A percentile compares a stretch with the other conserved stretches of the same genome.
These are phyloP conservation scores for Dendropsophus ebraccatus DNA, from an alignment of 2,113 vertebrate species.

Conservation along the genomic window DNA sequence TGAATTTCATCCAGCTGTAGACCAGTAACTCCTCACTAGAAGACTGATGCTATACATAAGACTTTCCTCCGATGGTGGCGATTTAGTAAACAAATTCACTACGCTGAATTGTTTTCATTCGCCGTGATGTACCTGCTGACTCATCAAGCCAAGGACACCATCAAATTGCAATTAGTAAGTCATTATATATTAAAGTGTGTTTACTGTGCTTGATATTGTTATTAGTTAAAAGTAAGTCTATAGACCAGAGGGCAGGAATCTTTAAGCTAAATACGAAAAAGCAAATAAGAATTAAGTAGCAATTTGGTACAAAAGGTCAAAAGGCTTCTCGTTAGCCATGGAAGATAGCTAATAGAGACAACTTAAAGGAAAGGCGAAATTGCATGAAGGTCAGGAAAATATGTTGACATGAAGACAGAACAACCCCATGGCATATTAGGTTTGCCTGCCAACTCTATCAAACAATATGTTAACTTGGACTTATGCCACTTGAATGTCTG, in stretches of 20 bases:
- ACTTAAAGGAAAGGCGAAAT: conserved; percentile 31
- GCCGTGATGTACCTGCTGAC: conserved; percentile 37
- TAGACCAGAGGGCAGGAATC: conserved; percentile 49
- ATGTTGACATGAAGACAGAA: conserved; percentile 54
- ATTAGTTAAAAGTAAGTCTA: conserved; percentile 41
- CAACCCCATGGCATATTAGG: conserved; percentile 53
- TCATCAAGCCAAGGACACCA: conserved; percentile 52
- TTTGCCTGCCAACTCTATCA: conserved; percentile 44
- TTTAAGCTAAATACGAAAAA: conserved; percentile 42
- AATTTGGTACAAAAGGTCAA: conserved; percentile 49
- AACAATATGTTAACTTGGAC: conserved; percentile 58
- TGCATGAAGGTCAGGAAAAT: conserved; percentile 55
- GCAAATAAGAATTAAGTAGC: conserved; percentile 31
- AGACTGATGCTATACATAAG: conserved; percentile 10
- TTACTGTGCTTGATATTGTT: conserved; percentile 47
- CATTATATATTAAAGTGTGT: conserved; percentile 57
- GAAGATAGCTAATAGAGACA: conserved; percentile 42
- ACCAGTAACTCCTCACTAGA: not conserved
- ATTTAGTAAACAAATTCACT: conserved; percentile 45
- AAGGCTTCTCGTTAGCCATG: conserved; percentile 52
- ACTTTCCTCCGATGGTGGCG: not conserved
- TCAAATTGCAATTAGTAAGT: conserved; percentile 58
- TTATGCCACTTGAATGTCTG: conserved; percentile 39
- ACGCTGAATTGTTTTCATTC: conserved; percentile 36
- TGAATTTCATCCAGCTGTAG: not conserved